phyloP scores from a whole-genome alignment of 1,140 invertebrate species.

The Piezodorus guildinii region DNA sequence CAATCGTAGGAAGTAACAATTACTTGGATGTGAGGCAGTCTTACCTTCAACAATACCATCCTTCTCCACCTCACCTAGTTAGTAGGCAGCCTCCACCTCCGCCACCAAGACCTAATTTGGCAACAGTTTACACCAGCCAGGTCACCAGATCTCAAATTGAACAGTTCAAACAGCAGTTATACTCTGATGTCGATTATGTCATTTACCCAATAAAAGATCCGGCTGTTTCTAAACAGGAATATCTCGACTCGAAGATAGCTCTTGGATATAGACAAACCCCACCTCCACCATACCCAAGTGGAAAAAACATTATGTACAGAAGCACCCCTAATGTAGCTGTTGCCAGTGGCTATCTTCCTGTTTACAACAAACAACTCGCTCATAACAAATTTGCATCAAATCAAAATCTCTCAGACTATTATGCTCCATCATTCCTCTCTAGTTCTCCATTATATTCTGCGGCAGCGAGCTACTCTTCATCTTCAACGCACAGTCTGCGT shows the following conservation, averaged over 20 bases:
- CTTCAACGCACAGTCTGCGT: constrained; percentile 39
- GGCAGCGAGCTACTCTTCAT: constrained; percentile 37
- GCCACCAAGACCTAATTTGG: constrained; percentile 34
- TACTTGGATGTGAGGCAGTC: constrained; percentile 54
- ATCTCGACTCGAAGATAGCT: constrained; percentile 70
- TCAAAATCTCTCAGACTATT: constrained; percentile 29
- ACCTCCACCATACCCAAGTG: constrained; percentile 39
- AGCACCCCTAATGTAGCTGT: constrained; percentile 58
- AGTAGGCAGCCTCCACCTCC: constrained; percentile 43
- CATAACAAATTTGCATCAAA: constrained; percentile 31
- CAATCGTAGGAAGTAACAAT: constrained; percentile 51
- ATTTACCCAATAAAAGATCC: constrained; percentile 81
- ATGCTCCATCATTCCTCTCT: constrained; percentile 43
- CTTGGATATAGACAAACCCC: constrained; percentile 29
- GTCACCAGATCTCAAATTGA: constrained; percentile 47
- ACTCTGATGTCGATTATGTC: constrained; percentile 80
- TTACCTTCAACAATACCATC: constrained; percentile 29
- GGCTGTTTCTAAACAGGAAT: constrained; percentile 76
- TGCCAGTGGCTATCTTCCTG: constrained; percentile 28
- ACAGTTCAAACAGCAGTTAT: constrained; percentile 73
- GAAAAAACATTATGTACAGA: constrained; percentile 60
- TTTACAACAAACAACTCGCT: constrained; percentile 24
- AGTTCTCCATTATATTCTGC: constrained; percentile 42
- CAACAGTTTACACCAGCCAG: constrained; percentile 30
- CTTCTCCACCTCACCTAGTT: constrained; percentile 38